Conservation (phyloP, 2,797 vertebrate species). For the Siniperca obscura region DNA sequence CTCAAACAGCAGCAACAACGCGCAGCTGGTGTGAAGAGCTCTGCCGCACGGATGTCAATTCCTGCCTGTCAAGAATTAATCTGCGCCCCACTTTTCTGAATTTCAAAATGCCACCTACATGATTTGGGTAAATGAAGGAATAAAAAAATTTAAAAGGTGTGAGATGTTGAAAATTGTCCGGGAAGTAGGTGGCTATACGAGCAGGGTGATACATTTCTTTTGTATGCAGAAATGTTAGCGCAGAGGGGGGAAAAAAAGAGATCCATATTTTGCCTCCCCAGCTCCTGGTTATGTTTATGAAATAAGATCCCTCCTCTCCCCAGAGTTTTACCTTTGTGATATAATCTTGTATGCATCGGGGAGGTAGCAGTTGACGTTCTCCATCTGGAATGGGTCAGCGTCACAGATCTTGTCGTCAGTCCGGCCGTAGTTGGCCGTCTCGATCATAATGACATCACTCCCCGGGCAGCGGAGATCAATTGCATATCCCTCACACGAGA, state of each 20-base stretch:
- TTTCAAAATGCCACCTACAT: constrained; percentile 68
- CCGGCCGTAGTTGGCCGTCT: constrained; percentile 98
- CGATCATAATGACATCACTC: constrained; percentile 99
- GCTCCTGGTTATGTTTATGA: constrained; percentile 72
- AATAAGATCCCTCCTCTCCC: constrained; percentile 59
- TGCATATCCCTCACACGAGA: constrained; percentile 98
- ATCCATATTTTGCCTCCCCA: constrained; percentile 40
- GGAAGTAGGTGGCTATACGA: constrained; percentile 44
- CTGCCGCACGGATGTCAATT: constrained; percentile 65
- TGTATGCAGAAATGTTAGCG: constrained; percentile 39
- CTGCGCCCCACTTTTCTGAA: constrained; percentile 58
- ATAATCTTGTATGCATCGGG: constrained; percentile 99
- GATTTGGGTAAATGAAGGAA: constrained; percentile 53
- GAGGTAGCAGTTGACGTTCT: constrained; percentile 99
- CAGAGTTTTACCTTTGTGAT: constrained; percentile 93
- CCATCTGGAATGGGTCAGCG: constrained; percentile 99
- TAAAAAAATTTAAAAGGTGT: constrained; percentile 48
- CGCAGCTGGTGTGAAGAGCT: constrained; percentile 71
- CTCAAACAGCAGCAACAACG: constrained; percentile 65
- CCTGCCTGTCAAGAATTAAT: constrained; percentile 72
- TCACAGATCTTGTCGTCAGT: constrained; percentile 99
- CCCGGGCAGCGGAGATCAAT: constrained; percentile 98
- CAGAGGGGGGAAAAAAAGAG: neutral
- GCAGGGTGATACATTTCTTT: constrained; percentile 44
- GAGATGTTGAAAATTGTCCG: constrained; percentile 59